Evolutionary conservation across 2,888 invertebrate genomes (phyloP), one percentile per base, ranked within the genome.

Genomic region (Diogma glabrata): DNA sequence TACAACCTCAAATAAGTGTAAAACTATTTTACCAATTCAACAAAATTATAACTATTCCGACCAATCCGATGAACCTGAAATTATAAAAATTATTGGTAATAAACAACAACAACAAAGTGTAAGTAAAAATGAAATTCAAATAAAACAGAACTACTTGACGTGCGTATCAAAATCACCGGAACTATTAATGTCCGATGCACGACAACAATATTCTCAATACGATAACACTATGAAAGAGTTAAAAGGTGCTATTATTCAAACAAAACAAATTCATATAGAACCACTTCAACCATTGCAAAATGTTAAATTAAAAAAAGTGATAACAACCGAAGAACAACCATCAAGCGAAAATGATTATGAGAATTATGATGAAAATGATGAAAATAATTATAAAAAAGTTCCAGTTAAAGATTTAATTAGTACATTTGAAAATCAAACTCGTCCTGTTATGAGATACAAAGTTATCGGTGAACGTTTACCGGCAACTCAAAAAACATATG

Each of bases 391-490:
- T 26, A 49, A 49, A 49, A 8, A 20, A 38, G 28, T 49, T 14
- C 38, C 53, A n/a, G 53, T 53, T 10, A 53, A 51, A 49, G 63
- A 67, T 47, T 61, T 82, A 26, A 81, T 82, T 47, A 72, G 74
- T 54, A 75, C 73, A 57, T 82, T 80, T 58, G 81, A 82, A 59
- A 74, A 78, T 59, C 77, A 76, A n/a, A 71, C 73, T n/a, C 67
- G 74, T 62, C 76, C 78, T 1, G 61, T 70, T 5, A 66, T 77
- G 61, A 73, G 73, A 51, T 73, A 74, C 57, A 76, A 77, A 28
- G n/a, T 50, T 1, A 23, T 43, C 10, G 55, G 53, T 3, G 46
- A 46, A 24, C 23, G 26, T 8, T 16, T 46, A 24, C 46, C 46
- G 9, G 16, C 26, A 10, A 26, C 23, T 4, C 45, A 45, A 14